These are phyloP conservation scores for Gymnopithys bicolor DNA, from an alignment of 2,797 vertebrate species.

Conservation along the genomic window DNA sequence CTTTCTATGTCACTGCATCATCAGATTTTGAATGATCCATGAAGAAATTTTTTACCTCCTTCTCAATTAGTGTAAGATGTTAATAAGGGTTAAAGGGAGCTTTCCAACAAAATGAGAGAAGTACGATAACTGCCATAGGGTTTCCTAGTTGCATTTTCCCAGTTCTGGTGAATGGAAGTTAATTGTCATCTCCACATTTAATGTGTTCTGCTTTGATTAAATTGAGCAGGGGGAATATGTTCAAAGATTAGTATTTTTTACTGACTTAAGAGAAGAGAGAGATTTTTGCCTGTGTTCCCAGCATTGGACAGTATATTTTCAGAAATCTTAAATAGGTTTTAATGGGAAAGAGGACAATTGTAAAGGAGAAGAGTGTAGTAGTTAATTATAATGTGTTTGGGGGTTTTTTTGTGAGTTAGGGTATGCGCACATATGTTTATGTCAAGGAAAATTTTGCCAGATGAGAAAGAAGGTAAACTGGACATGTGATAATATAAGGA, in stretches of 20 bases:
- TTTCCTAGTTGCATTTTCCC: slow-evolving; percentile 60
- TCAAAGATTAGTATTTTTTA: not conserved
- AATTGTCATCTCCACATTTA: slow-evolving; percentile 62
- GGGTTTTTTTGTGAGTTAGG: not conserved
- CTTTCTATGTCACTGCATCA: slow-evolving; percentile 39
- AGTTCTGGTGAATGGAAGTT: slow-evolving; percentile 65
- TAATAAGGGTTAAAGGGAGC: slow-evolving; percentile 61
- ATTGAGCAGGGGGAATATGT: not conserved
- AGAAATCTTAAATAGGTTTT: not conserved
- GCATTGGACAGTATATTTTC: not conserved
- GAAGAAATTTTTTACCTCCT: slow-evolving; percentile 41
- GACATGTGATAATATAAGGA: not conserved
- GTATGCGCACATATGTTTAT: not conserved
- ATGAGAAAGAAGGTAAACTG: not conserved
- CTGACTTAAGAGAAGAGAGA: not conserved
- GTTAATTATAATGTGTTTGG: not conserved
- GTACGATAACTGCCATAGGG: slow-evolving; percentile 50
- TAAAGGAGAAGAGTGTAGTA: not conserved
- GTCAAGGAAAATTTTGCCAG: not conserved
- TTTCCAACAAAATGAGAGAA: slow-evolving; percentile 68
- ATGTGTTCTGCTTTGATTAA: slow-evolving; percentile 51
- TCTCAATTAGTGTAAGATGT: slow-evolving; percentile 70
- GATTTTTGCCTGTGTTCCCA: not conserved
- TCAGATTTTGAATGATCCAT: not conserved
- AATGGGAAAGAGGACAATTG: not conserved